phyloP scores from a whole-genome alignment of 2,113 vertebrate species.

The Notothenia coriiceps region DNA sequence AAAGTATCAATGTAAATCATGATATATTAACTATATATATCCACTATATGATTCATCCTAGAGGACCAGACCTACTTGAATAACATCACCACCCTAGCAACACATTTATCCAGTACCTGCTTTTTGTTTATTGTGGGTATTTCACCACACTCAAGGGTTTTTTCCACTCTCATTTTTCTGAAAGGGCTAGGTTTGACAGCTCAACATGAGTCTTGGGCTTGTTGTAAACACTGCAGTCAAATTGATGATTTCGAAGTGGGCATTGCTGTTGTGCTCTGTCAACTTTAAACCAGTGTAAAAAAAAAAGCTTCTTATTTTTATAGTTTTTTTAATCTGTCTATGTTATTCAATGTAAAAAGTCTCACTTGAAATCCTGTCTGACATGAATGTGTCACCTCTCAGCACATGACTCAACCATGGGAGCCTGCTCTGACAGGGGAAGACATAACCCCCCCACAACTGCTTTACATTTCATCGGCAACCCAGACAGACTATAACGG shows the following conservation, averaged over 20 bases:
- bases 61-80: conserved; percentile 7
- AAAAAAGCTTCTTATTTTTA: no score
- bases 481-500: conserved; percentile 46
- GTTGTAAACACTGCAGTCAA: conserved; percentile 37
- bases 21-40: neutral
- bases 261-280: neutral
- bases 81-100: conserved; percentile 12
- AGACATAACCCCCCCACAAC: conserved; percentile 17
- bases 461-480: conserved; percentile 51
- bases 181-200: conserved; percentile 34
- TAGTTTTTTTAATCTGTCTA: neutral
- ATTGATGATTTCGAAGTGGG: conserved; percentile 4
- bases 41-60: neutral
- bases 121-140: conserved; percentile 52
- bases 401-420: conserved; percentile 60
- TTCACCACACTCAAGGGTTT: conserved; percentile 25
- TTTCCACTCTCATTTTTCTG: conserved; percentile 47
- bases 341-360: neutral
- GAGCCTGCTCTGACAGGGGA: conserved; percentile 25
- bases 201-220: conserved; percentile 11
- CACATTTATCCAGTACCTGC: conserved; percentile 28
- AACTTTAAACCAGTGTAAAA: neutral
- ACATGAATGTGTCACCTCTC: conserved; percentile 48
- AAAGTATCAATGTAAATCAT: neutral
- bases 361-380: neutral